A percentile compares a stretch with the other conserved stretches of the same genome.
These are phyloP conservation scores for Xyliphius kryptos DNA, from an alignment of 2,113 vertebrate genomes.

Conservation along the genomic window DNA sequence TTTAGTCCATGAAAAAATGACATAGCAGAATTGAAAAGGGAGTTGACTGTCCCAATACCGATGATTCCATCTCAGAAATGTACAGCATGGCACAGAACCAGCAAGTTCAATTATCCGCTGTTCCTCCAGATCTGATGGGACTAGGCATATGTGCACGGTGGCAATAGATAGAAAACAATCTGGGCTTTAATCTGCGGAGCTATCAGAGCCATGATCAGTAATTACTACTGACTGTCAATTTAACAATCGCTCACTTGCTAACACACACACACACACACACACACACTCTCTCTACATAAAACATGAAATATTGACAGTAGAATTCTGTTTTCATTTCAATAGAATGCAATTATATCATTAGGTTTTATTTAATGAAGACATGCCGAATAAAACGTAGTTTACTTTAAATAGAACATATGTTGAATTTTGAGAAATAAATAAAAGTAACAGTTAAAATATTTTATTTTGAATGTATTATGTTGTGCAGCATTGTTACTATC, in stretches of 20 bases:
- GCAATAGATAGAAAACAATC: conserved; percentile 59
- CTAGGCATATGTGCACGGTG: conserved; percentile 48
- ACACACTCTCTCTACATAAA: no score
- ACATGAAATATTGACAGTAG: no score
- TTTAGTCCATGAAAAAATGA: conserved; percentile 37
- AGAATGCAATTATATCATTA: no score
- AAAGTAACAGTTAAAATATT: no score
- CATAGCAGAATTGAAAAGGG: conserved; percentile 34
- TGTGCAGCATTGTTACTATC: no score
- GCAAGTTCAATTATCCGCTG: conserved; percentile 41
- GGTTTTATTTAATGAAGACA: no score
- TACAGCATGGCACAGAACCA: conserved; percentile 28
- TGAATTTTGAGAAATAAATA: no score
- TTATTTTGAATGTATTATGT: no score
- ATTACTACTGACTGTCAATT: conserved; percentile 67
- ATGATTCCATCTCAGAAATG: conserved; percentile 30
- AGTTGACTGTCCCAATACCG: conserved; percentile 48
- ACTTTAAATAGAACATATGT: no score
- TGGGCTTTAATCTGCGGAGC: conserved; percentile 53
- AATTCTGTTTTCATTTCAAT: no score
- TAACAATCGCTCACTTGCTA: conserved; percentile 35
- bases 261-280: no score
- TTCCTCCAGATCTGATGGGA: conserved; percentile 51
- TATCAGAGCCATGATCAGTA: conserved; percentile 63
- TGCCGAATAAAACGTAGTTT: no score